A percentile compares a stretch with the other conserved stretches of the same genome.
phyloP scores from a whole-genome alignment of 2,888 invertebrate genomes.

The Meloe dianella region DNA sequence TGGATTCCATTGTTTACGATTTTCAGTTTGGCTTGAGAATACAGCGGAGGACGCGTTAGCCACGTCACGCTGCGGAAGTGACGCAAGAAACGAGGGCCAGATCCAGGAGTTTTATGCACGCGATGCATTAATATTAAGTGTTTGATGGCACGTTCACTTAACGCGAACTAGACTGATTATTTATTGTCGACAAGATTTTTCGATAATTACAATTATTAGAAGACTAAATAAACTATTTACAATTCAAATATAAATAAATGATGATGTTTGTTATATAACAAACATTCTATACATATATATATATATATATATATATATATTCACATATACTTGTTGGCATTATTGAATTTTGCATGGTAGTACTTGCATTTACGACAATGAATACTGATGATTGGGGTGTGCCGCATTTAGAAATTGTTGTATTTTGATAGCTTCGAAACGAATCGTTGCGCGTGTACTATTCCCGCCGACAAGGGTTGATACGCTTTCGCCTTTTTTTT shows the following conservation, averaged over 20 bases:
- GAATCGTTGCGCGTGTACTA: conserved; percentile 44
- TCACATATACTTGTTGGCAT: conserved; percentile 26
- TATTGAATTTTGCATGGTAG: conserved; percentile 30
- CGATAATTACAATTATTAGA: not conserved
- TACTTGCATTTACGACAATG: conserved; percentile 38
- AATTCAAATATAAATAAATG: not conserved
- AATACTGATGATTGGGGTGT: conserved; percentile 50
- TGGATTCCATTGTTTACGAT: conserved; percentile 11
- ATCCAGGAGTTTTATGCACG: conserved; percentile 43
- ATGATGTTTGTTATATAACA: not conserved
- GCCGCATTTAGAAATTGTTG: conserved; percentile 49
- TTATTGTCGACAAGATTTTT: conserved; percentile 28
- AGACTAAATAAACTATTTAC: not conserved
- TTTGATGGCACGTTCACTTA: conserved; percentile 43
- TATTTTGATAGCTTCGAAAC: conserved; percentile 46
- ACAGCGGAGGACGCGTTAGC: conserved; percentile 22
- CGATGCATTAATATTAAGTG: conserved; percentile 46
- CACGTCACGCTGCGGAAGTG: conserved; percentile 35
- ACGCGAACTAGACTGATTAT: conserved; percentile 38
- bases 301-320: too few relatives aligned
- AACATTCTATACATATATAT: too few relatives aligned
- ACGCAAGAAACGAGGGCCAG: conserved; percentile 43
- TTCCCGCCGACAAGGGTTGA: conserved; percentile 16
- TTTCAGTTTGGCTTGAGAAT: conserved; percentile 1
- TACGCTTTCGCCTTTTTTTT: conserved; percentile 20